phyloP scores from a whole-genome alignment of 1,140 invertebrate genomes.

The Hermatobates lingyangjiaoensis region DNA sequence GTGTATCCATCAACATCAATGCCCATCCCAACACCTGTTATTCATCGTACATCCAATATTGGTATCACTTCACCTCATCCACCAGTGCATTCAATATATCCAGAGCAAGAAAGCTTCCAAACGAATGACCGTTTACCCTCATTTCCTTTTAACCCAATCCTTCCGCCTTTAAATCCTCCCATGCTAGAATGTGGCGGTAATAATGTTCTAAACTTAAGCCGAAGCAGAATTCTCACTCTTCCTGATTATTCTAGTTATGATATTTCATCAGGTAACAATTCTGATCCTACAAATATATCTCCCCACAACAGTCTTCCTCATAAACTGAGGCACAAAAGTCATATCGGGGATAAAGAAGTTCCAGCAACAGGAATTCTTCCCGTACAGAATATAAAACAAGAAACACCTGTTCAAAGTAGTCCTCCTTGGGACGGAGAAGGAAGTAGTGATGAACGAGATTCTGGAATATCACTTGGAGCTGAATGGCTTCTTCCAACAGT shows the following conservation, averaged over 20 bases:
- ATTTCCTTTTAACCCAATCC: conserved; percentile 15
- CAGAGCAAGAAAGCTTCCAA: conserved; percentile 17
- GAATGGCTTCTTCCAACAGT: conserved; percentile 32
- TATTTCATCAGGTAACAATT: conserved; percentile 43
- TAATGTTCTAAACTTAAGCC: conserved; percentile 21
- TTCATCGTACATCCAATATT: conserved; percentile 35
- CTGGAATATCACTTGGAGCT: conserved; percentile 63
- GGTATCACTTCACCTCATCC: conserved; percentile 26
- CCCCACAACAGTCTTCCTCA: conserved; percentile 53
- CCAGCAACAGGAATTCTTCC: conserved; percentile 39
- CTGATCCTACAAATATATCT: conserved; percentile 34
- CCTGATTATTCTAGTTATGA: conserved; percentile 18
- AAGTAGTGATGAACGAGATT: conserved; percentile 70
- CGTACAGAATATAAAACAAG: conserved; percentile 64
- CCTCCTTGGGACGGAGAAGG: conserved; percentile 67
- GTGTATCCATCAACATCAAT: conserved; percentile 26
- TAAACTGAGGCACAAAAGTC: conserved; percentile 80
- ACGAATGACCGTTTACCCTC: conserved; percentile 18
- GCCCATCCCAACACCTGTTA: conserved; percentile 43
- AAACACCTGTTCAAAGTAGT: conserved; percentile 49
- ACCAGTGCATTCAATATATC: conserved; percentile 20
- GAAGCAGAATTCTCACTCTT: conserved; percentile 21
- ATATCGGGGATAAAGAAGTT: conserved; percentile 69
- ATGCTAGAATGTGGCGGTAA: conserved; percentile 17
- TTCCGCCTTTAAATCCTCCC: conserved; percentile 20